phyloP scores from a whole-genome alignment of 1,140 invertebrate genomes.

The Macrocentrus cingulum region DNA sequence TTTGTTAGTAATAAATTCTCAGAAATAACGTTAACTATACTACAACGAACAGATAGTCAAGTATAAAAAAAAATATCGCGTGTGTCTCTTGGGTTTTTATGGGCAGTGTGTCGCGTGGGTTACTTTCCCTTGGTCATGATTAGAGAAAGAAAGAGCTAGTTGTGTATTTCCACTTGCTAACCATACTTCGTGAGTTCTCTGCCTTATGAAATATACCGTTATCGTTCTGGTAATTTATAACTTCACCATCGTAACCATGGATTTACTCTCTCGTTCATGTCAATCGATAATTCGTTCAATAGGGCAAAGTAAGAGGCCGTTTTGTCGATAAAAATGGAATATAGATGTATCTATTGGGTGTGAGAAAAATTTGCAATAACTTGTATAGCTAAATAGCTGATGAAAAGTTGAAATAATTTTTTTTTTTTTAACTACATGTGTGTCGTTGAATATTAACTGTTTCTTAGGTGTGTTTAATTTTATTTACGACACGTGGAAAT shows the following conservation, averaged over 20 bases:
- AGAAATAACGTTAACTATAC: no score
- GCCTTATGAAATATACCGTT: constrained; percentile 11
- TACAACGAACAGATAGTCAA: no score
- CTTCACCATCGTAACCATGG: background rate
- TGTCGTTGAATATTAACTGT: no score
- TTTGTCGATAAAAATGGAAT: constrained; percentile 1
- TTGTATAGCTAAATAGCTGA: no score
- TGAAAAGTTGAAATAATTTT: no score
- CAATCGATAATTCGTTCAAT: background rate
- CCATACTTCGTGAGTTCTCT: background rate
- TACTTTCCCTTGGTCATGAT: constrained; percentile 1
- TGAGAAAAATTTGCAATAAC: no score
- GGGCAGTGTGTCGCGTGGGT: background rate
- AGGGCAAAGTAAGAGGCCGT: background rate
- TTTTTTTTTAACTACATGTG: no score
- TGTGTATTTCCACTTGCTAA: background rate
- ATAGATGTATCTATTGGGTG: no score
- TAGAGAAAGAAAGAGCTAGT: background rate
- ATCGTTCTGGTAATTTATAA: constrained; percentile 17
- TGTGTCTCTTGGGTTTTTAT: constrained; percentile 4
- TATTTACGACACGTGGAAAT: no score
- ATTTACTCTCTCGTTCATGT: background rate
- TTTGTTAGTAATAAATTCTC: no score
- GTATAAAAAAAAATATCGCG: no score
- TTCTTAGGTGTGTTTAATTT: no score